Evolutionary conservation across 2,113 vertebrate genomes (phyloP).

Genomic region (Malurus melanocephalus): DNA sequence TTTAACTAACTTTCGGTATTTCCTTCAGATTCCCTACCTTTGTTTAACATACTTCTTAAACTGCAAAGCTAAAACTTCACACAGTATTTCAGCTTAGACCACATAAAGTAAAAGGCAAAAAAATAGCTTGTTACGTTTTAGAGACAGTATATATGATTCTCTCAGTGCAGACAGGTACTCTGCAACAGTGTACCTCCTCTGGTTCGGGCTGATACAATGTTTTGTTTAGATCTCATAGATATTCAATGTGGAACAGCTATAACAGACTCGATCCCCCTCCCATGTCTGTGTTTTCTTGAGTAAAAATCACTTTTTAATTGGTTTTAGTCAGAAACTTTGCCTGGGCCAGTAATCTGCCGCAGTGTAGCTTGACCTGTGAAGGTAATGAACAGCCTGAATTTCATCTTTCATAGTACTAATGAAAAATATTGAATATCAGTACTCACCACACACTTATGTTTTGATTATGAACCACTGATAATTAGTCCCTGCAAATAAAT

Average conservation of each 20-base stretch:
- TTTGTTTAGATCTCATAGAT: background rate
- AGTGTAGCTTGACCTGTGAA: background rate
- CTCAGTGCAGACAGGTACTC: background rate
- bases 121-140: background rate
- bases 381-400: background rate
- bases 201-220: background rate
- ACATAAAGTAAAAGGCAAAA: background rate
- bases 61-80: background rate
- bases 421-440: slow-evolving; percentile 6
- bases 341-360: background rate
- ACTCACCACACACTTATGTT: background rate
- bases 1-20: background rate
- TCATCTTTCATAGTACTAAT: background rate
- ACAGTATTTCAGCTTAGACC: background rate
- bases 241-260: background rate
- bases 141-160: background rate
- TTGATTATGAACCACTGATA: background rate
- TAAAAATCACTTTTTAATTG: background rate
- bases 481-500: background rate
- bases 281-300: background rate
- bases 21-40: background rate
- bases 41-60: background rate
- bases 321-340: background rate
- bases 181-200: background rate
- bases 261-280: background rate